Base-by-base conservation (phyloP, 2,113 vertebrate species). In the Maccullochella peelii region DNA sequence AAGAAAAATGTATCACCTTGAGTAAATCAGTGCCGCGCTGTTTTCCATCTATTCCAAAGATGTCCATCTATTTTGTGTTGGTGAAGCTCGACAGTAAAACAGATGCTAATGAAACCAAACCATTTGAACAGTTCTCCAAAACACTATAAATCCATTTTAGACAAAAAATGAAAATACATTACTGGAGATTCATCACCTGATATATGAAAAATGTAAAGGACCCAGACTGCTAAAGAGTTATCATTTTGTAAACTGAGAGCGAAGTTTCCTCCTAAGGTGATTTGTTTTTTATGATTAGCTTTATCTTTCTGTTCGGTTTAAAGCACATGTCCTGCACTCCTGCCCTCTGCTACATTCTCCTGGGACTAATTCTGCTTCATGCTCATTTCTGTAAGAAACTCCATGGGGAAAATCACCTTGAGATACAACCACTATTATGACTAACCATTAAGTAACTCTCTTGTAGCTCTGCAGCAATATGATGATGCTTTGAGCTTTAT, bases 1-100 rank as follows among this genome's bases (percentile, higher is more conserved):
- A 76, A 70, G 83, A 80, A 89, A 81, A 23, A 62, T 78, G 75
- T 59, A 91, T 88, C 88, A 85, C 82, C 68, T 88, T 77, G 50
- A 87, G 69, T 77, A 80, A 88, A 90, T 68, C 71, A 78, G 55
- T 21, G 1, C 4, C 54, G 12, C 1, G 4, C 70, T 30, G 10
- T 78, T 73, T 52, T 71, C 59, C 75, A 78, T 85, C 23, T 58
- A 0, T 65, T 82, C 66, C 21, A 30, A 18, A 61, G 10, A 52
- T 69, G 0, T 42, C 42, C 72, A 79, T 86, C 76, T 73, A 47
- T 86, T 82, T 73, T 68, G 21, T 70, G 14, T 47, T 40, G 57
- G 42, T 63, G 59, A 81, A 18, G 55, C 65, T 76, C 86, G 67
- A 84, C 73, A 18, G 82, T 38, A 50, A 86, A 27, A n/a, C 47